These are phyloP conservation scores for Dreissena polymorpha DNA, from an alignment of 1,140 invertebrate genomes.

Conservation along the genomic window DNA sequence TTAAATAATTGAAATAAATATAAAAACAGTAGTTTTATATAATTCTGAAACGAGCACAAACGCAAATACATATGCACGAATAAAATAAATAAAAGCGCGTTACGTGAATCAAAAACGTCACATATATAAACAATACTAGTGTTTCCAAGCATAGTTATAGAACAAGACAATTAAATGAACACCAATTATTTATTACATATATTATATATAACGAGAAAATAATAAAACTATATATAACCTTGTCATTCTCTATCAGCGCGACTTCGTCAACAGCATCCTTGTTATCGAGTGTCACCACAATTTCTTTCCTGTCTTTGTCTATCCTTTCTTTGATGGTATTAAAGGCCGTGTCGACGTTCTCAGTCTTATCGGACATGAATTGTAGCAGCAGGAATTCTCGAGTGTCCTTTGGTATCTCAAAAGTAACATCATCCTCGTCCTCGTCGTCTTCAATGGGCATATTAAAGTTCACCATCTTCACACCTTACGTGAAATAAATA, in stretches of 20 bases:
- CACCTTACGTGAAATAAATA: background rate
- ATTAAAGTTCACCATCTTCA: background rate
- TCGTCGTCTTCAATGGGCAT: background rate
- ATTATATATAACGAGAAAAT: background rate
- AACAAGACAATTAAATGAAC: no score
- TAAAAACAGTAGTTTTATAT: no score
- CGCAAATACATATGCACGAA: no score
- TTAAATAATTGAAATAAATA: no score
- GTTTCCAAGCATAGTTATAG: no score
- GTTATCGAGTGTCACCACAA: background rate
- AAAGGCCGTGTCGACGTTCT: background rate
- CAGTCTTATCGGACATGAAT: constrained; percentile 8
- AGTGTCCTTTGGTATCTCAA: background rate
- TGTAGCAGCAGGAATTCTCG: constrained; percentile 30
- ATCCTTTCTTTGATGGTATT: constrained; percentile 2
- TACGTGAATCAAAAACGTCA: no score
- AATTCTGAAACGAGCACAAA: no score
- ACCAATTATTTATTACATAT: background rate
- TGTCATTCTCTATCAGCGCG: background rate
- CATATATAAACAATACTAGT: no score
- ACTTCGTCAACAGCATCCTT: constrained; percentile 9
- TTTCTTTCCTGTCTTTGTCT: constrained; percentile 4
- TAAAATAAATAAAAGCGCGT: no score
- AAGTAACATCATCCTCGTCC: background rate
- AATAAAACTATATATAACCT: background rate